These are phyloP conservation scores for Abscondita cerata DNA, from an alignment of 2,888 invertebrate species.

Conservation along the genomic window DNA sequence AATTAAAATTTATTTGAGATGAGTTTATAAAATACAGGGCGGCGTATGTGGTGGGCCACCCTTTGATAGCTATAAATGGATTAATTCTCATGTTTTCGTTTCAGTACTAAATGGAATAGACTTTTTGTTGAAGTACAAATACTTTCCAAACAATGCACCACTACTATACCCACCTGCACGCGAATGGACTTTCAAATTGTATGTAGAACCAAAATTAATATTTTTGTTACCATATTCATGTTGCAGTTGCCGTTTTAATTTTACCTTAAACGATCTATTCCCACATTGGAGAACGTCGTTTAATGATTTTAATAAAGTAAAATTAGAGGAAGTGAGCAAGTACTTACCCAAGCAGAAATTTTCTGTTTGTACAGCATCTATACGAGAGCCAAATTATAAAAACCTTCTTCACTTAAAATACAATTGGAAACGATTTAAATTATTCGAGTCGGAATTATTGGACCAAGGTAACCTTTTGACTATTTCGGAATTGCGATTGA, in stretches of 20 bases:
- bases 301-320: slow-evolving; percentile 50
- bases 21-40: no score
- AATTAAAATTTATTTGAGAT: no score
- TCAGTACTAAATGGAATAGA: slow-evolving; percentile 20
- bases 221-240: no score
- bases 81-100: no score
- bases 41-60: no score
- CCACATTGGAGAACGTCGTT: slow-evolving; percentile 20
- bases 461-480: slow-evolving; percentile 47
- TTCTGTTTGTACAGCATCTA: slow-evolving; percentile 63
- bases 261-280: slow-evolving; percentile 31
- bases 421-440: slow-evolving; percentile 57
- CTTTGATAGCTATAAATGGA: no score
- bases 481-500: neutral
- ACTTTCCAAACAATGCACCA: slow-evolving; percentile 9
- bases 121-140: slow-evolving; percentile 25
- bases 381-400: slow-evolving; percentile 35
- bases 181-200: slow-evolving; percentile 52
- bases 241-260: slow-evolving; percentile 50
- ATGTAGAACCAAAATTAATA: no score
- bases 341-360: slow-evolving; percentile 64
- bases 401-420: slow-evolving; percentile 42
- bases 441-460: slow-evolving; percentile 58
- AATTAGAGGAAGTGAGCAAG: slow-evolving; percentile 52
- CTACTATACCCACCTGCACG: slow-evolving; percentile 39